Evolutionary conservation across 1,140 invertebrate genomes (phyloP).

Genomic region (Matsumurasca onukii): DNA sequence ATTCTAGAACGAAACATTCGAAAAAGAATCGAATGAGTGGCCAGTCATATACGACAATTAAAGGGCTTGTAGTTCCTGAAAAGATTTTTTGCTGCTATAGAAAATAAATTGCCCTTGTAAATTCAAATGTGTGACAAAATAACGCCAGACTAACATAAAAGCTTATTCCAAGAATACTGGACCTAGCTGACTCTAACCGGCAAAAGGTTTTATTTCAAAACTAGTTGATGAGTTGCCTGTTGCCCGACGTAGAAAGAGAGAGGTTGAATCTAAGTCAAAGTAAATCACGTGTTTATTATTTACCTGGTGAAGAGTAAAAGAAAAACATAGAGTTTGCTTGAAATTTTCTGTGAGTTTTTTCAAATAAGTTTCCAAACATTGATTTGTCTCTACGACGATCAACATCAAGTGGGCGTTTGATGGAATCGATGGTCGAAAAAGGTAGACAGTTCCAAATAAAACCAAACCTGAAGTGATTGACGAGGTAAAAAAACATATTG

Average conservation of each 20-base stretch:
- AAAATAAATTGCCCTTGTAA: constrained; percentile 28
- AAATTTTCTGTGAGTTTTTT: constrained; percentile 22
- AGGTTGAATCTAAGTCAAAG: not conserved
- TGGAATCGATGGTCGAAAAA: constrained; percentile 24
- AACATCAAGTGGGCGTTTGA: constrained; percentile 25
- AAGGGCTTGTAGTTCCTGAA: constrained; percentile 20
- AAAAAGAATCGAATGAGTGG: constrained; percentile 24
- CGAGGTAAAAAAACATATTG: constrained; percentile 27
- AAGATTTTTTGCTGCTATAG: constrained; percentile 27
- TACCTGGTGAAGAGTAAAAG: not conserved
- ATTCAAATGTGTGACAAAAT: constrained; percentile 22
- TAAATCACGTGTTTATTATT: constrained; percentile 25
- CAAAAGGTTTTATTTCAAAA: constrained; percentile 28
- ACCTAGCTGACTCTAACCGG: constrained; percentile 9
- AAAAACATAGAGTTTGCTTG: constrained; percentile 28
- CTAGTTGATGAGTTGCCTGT: constrained; percentile 20
- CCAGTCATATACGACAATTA: constrained; percentile 18
- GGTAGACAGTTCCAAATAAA: constrained; percentile 19
- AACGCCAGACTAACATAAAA: constrained; percentile 5
- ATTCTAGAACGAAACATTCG: constrained; percentile 20
- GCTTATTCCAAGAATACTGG: constrained; percentile 27
- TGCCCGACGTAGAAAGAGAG: constrained; percentile 13
- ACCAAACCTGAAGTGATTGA: constrained; percentile 21
- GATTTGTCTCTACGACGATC: constrained; percentile 24
- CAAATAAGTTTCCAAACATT: constrained; percentile 25